Base-by-base conservation (phyloP, 2,797 vertebrate genomes). In the Ctenochaetus hawaiiensis region DNA sequence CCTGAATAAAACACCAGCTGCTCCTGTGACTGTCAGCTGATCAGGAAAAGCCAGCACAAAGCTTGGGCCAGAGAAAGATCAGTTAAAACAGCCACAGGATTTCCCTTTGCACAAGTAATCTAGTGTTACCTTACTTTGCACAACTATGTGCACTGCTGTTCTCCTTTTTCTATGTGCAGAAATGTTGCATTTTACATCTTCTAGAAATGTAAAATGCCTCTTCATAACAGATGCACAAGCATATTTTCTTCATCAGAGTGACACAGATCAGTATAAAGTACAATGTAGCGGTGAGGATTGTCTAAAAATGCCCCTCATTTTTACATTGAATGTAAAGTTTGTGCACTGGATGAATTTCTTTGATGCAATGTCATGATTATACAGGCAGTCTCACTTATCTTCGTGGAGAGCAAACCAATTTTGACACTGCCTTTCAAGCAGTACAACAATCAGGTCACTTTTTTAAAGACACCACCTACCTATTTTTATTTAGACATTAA, bases 281-380 rank as follows among this genome's bases (percentile, higher is more conserved):
- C 30, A 5, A 44, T n/a, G 10, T 1, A 61, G 48, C 23, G 30
- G 10, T n/a, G 26, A 13, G 26, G 18, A n/a, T 17, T 26, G 37
- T 47, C 17, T 20, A 5, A 39, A 13, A 52, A 18, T 43, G 67
- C 4, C 16, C 16, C 4, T 34, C 13, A n/a, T 16, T 43, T 70
- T 8, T 23, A 44, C 7, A 1, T 11, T 1, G 44, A 67, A 65
- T 58, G 53, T 37, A 68, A 71, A 14, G 57, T 30, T 30, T 30
- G 26, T 30, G 26, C 26, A 30, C 26, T 30, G 26, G 26, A 30
- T 30, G 26, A 30, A 30, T 30, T 30, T 49, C 48, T 20, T 20
- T 6, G 23, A 41, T 75, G 60, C 72, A 62, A 48, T 77, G 62
- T 78, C 80, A 78, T 41, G 20, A 5, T 54, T 26, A 45, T 34